phyloP scores from a whole-genome alignment of 2,888 invertebrate species.

The Ennomos quercinarius region DNA sequence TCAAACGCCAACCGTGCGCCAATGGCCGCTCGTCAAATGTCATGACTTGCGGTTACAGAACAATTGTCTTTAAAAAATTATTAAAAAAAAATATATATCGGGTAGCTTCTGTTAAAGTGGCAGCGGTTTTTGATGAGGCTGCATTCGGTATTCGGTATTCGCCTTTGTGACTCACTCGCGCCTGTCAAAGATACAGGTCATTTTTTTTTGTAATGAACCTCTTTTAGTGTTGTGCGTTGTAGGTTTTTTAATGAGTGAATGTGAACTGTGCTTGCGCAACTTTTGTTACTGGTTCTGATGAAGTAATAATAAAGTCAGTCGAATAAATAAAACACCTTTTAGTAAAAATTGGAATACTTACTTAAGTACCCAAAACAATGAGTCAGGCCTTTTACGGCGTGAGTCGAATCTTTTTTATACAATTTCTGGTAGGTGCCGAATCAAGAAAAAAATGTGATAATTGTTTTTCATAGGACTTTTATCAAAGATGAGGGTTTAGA shows the following conservation, averaged over 20 bases:
- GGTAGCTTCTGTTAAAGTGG: constrained; percentile 79
- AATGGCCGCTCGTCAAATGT: constrained; percentile 81
- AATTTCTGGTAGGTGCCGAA: no score
- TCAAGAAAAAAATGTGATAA: no score
- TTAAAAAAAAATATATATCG: constrained; percentile 58
- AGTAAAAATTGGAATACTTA: no score
- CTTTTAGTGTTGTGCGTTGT: constrained; percentile 28
- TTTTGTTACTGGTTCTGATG: no score
- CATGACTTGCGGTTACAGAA: constrained; percentile 74
- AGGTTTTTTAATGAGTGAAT: constrained; percentile 19
- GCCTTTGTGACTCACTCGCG: constrained; percentile 36
- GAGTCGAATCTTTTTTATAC: no score
- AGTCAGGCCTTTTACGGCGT: no score
- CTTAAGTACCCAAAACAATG: no score
- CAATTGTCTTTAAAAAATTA: constrained; percentile 67
- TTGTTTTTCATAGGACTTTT: no score
- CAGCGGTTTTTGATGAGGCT: constrained; percentile 61
- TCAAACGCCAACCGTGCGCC: constrained; percentile 76
- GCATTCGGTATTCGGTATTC: constrained; percentile 16
- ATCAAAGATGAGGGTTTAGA: no score
- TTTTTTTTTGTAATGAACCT: constrained; percentile 26
- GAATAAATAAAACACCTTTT: no score
- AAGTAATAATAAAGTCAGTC: no score
- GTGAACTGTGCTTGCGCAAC: neutral
- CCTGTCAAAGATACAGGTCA: constrained; percentile 33